Evolutionary conservation across 2,888 invertebrate genomes (phyloP).

Genomic region (Zygothrica quintamaculata): DNA sequence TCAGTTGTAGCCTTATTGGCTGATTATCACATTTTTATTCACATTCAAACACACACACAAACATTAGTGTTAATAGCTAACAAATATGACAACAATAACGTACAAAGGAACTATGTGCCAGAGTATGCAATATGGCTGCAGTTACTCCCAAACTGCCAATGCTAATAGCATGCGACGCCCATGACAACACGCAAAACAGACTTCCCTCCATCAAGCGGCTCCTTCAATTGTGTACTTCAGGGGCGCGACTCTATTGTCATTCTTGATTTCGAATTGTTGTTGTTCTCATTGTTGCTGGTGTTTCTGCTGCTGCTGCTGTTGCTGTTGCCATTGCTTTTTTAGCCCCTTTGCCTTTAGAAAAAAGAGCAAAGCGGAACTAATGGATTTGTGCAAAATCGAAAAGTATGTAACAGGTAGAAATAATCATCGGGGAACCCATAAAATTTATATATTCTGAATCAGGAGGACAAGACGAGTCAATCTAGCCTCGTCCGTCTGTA

Average conservation of each 20-base stretch:
- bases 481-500: too few relatives aligned
- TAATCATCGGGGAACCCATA: too few relatives aligned
- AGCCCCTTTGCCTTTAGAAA: too few relatives aligned
- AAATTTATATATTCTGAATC: too few relatives aligned
- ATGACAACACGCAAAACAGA: slow-evolving; percentile 24
- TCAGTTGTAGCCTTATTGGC: slow-evolving; percentile 72
- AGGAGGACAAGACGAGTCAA: too few relatives aligned
- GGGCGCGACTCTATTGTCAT: slow-evolving; percentile 54
- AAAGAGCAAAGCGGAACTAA: slow-evolving; percentile 40
- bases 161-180: slow-evolving; percentile 63
- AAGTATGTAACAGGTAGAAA: too few relatives aligned
- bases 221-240: slow-evolving; percentile 18
- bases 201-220: slow-evolving; percentile 15
- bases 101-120: slow-evolving; percentile 17
- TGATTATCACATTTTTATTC: slow-evolving; percentile 59
- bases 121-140: not conserved
- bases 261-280: slow-evolving; percentile 61
- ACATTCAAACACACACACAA: slow-evolving; percentile 21
- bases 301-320: slow-evolving; percentile 15
- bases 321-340: slow-evolving; percentile 26
- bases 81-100: slow-evolving; percentile 72
- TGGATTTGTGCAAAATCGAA: too few relatives aligned
- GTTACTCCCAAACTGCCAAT: slow-evolving; percentile 52
- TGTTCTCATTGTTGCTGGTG: slow-evolving; percentile 33
- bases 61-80: slow-evolving; percentile 67